phyloP scores from a whole-genome alignment of 2,888 invertebrate species.

The Tenthredo livida region DNA sequence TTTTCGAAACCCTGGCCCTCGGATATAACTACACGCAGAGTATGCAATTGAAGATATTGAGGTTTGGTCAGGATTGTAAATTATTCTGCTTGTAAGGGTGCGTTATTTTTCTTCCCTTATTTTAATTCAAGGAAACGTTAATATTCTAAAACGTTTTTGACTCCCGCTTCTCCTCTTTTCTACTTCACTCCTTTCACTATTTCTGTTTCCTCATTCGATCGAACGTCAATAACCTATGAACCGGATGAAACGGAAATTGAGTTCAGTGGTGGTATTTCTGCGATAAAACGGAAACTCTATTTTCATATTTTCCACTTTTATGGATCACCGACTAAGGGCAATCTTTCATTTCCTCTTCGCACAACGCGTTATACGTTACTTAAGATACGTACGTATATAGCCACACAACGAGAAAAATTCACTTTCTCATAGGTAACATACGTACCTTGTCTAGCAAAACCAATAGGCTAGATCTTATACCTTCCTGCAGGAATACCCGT shows the following conservation, averaged over 20 bases:
- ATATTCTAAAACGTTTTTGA: not conserved
- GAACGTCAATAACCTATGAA: conserved; percentile 37
- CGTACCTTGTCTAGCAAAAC: not conserved
- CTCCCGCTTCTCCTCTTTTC: not conserved
- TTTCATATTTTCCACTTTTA: conserved; percentile 50
- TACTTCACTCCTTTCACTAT: not conserved
- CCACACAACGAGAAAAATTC: too few relatives aligned
- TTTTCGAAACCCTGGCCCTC: conserved; percentile 21
- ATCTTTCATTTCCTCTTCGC: conserved; percentile 46
- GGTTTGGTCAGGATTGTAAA: not conserved
- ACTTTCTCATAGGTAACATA: too few relatives aligned
- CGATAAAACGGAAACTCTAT: conserved; percentile 30
- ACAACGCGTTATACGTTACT: not conserved
- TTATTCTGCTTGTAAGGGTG: not conserved
- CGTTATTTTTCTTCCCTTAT: not conserved
- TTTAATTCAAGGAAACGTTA: not conserved
- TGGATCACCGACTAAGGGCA: not conserved
- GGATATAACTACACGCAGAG: not conserved
- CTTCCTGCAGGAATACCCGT: not conserved
- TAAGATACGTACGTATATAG: not conserved
- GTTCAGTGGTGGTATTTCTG: conserved; percentile 39
- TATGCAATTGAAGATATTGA: not conserved
- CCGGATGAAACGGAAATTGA: conserved; percentile 46
- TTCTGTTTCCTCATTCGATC: not conserved
- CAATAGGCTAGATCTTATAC: not conserved